phyloP scores from a whole-genome alignment of 2,797 vertebrate genomes.

The Echeneis naucrates region DNA sequence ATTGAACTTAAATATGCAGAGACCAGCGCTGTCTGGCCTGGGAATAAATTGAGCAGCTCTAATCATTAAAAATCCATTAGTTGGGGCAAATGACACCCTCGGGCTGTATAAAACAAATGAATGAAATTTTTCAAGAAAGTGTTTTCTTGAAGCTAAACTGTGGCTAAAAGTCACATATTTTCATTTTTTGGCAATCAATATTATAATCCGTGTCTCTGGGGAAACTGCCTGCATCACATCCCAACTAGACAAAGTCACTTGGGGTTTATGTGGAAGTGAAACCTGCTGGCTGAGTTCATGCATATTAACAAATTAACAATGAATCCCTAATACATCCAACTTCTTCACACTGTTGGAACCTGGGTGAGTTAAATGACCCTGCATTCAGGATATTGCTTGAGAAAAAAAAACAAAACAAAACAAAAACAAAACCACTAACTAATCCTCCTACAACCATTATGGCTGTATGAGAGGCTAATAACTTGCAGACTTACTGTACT shows the following conservation, averaged over 20 bases:
- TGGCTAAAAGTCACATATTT: not conserved
- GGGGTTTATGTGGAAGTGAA: not conserved
- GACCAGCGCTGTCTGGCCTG: not conserved
- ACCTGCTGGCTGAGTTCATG: not conserved
- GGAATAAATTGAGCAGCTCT: not conserved
- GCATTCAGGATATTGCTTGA: not conserved
- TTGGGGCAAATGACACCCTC: not conserved
- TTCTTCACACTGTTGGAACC: not conserved
- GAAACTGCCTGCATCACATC: not conserved
- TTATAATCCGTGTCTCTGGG: not conserved
- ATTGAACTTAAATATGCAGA: slow-evolving; percentile 7
- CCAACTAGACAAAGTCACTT: not conserved
- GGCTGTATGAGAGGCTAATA: slow-evolving; percentile 6
- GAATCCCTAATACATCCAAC: not conserved
- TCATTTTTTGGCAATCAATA: not conserved
- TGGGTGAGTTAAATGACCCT: not conserved
- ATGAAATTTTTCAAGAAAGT: not conserved
- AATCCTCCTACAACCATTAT: not conserved
- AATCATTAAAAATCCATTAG: slow-evolving; percentile 1
- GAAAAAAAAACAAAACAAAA: not conserved
- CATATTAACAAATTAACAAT: not conserved
- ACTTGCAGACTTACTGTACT: slow-evolving; percentile 4
- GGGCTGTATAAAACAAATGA: not conserved
- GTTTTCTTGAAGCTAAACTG: not conserved
- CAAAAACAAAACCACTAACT: too few relatives aligned